A percentile compares a stretch with the other conserved stretches of the same genome.
These are phyloP conservation scores for Malurus melanocephalus DNA, from an alignment of 2,113 vertebrate species.

Conservation along the genomic window DNA sequence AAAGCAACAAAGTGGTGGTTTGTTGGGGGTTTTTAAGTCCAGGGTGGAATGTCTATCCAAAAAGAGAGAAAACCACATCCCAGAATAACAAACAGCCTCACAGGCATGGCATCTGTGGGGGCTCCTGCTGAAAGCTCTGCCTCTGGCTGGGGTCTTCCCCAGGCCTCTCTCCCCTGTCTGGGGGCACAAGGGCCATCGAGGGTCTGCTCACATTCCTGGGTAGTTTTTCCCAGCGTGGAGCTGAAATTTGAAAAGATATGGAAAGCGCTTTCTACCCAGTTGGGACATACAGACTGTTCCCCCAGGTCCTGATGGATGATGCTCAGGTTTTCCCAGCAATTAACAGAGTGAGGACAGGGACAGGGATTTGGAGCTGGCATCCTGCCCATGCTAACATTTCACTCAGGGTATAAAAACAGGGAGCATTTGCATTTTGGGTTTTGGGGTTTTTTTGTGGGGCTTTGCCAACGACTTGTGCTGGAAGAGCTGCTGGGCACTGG, in stretches of 20 bases:
- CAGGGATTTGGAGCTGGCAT: background rate
- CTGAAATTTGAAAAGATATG: background rate
- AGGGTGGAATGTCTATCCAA: background rate
- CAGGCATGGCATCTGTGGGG: background rate
- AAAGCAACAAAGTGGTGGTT: background rate
- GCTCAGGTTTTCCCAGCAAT: background rate
- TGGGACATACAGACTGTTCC: background rate
- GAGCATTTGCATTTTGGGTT: background rate
- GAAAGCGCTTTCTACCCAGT: background rate
- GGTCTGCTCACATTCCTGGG: background rate
- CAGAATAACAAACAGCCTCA: background rate
- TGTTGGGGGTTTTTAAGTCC: background rate
- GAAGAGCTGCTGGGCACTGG: background rate
- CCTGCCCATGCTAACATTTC: background rate
- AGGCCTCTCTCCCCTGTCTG: background rate
- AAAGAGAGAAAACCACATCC: background rate
- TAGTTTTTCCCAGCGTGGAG: background rate
- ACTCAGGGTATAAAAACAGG: background rate
- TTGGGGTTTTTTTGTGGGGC: background rate
- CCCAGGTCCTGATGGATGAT: background rate
- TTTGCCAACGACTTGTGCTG: fast-evolving
- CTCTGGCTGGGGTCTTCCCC: background rate
- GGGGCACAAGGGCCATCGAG: fast-evolving
- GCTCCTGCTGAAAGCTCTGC: background rate
- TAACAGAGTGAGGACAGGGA: background rate